Evolutionary conservation across 2,113 vertebrate species (phyloP), one percentile per base, ranked within the genome.

Genomic region (Myiozetetes cayanensis): DNA sequence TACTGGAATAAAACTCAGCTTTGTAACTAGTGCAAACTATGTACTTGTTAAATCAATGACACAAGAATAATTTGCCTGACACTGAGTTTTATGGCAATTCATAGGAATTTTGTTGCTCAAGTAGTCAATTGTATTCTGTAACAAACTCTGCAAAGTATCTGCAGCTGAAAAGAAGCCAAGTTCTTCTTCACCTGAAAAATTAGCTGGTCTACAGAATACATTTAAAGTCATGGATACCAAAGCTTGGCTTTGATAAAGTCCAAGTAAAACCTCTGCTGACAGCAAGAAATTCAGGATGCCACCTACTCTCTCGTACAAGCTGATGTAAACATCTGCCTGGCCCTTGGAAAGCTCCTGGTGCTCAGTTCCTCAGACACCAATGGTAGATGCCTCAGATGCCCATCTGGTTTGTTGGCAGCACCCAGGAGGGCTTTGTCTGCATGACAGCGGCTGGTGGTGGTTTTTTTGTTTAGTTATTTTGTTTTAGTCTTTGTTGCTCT

Each of bases 371-470:
- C 80, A 71, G 18, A 22, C 46, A 84, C 31, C 49, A 44, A 31
- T 7, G 75, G 50, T 46, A 81, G 35, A 63, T 37, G 58, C 30
- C 25, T 37, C 70, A 90, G 35, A 73, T 39, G 39, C 30, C 37
- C 33, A 25, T 17, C 22, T 0, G 1, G 39, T n/a, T 71, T 44
- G 31, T 35, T 47, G 30, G 61, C 8, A 78, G 46, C 43, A 37
- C 14, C 6, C 58, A 55, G 19, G 53, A 58, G 20, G 50, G 30
- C 22, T 71, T 4, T 44, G 11, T 61, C 50, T 47, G 35, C 50
- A 22, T 31, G 12, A 39, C 15, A 68, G 4, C 3, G 1, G 0
- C 3, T 24, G 25, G 11, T 30, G 61, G 9, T n/a, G 19, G 3
- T 5, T 49, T 19, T 56, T 20, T 43, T 46, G 37, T 39, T 28